Conservation (phyloP, 1,140 invertebrate species). For the Drosophila bifasciata region DNA sequence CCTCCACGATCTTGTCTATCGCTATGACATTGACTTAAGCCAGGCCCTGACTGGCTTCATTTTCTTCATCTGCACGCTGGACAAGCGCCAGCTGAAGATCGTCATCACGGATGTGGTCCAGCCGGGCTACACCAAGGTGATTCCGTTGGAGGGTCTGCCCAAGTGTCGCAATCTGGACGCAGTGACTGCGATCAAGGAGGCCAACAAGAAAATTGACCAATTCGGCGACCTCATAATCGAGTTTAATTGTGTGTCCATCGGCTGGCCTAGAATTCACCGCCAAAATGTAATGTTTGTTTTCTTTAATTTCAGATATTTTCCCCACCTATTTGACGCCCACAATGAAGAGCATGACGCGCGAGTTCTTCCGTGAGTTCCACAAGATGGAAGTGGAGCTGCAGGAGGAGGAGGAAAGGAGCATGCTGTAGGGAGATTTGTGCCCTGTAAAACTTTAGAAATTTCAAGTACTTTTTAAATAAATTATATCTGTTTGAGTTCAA, state of each 20-base stretch:
- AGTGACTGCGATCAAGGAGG: slow-evolving; percentile 45
- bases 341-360: slow-evolving; percentile 63
- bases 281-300: neutral
- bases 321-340: slow-evolving; percentile 63
- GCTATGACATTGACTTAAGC: slow-evolving; percentile 86
- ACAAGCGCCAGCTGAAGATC: slow-evolving; percentile 87
- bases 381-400: slow-evolving; percentile 51
- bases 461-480: no score
- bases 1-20: slow-evolving; percentile 87
- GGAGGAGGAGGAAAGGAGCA: slow-evolving; percentile 27
- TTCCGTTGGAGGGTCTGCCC: slow-evolving; percentile 88
- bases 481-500: no score
- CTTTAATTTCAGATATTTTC: slow-evolving; percentile 52
- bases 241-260: slow-evolving; percentile 61
- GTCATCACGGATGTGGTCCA: slow-evolving; percentile 89
- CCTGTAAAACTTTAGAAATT: no score
- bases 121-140: slow-evolving; percentile 86
- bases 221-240: slow-evolving; percentile 76
- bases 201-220: slow-evolving; percentile 52
- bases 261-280: slow-evolving; percentile 1
- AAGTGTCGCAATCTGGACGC: slow-evolving; percentile 75
- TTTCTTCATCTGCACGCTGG: slow-evolving; percentile 88
- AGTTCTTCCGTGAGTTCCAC: slow-evolving; percentile 55
- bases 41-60: slow-evolving; percentile 88
- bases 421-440: slow-evolving; percentile 8